A percentile compares a stretch with the other conserved stretches of the same genome.
Evolutionary conservation across 2,113 vertebrate species (phyloP).

Genomic region (Penelope pileata): DNA sequence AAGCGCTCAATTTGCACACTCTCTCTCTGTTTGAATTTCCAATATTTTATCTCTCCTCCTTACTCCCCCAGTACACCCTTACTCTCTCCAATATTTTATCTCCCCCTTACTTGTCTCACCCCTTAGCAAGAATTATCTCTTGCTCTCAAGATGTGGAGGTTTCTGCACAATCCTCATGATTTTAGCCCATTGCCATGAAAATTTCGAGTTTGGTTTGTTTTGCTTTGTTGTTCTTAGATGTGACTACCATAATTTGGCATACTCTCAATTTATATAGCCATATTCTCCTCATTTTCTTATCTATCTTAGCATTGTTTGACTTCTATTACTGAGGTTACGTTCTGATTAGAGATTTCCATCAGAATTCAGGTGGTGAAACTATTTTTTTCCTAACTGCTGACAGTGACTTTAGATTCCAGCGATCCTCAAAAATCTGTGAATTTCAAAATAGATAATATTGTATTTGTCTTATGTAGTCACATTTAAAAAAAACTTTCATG

Average conservation of each 20-base stretch:
- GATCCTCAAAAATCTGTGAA: not conserved
- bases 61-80: too few relatives aligned
- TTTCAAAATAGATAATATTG: not conserved
- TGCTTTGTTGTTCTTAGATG: conserved; percentile 4
- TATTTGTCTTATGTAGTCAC: not conserved
- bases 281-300: not conserved
- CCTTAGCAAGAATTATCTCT: not conserved
- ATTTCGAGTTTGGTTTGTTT: not conserved
- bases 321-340: not conserved
- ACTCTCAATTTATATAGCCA: not conserved
- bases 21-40: not conserved
- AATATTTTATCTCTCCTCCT: not conserved
- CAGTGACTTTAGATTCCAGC: not conserved
- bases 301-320: not conserved
- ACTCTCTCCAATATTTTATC: too few relatives aligned
- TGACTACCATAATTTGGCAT: not conserved
- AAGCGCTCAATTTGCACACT: not conserved
- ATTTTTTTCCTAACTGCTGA: not conserved
- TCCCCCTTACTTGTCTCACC: not conserved
- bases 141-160: not conserved
- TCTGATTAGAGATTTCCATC: not conserved
- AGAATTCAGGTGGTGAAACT: not conserved
- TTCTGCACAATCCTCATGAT: not conserved
- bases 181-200: not conserved
- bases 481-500: not conserved